Base-by-base conservation (phyloP, 2,888 invertebrate genomes). In the Ligdia adustata region DNA sequence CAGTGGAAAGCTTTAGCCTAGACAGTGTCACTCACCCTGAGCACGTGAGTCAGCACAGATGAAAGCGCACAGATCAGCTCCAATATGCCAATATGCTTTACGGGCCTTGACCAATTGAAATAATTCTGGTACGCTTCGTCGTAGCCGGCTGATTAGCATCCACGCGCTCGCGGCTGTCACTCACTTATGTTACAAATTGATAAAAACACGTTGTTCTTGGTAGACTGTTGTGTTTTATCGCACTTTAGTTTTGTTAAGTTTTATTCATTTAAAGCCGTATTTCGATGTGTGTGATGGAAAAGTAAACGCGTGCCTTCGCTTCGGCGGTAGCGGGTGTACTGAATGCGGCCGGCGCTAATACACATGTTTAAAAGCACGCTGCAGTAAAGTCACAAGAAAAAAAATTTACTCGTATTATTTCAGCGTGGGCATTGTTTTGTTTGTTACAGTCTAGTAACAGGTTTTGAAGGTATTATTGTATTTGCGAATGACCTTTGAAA, bases 291-390 rank as follows among this genome's bases (percentile, higher is more conserved):
- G 51, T 64, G 57, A 55, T 62, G 43, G 57, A 60, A 64, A 60
- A 54, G 59, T 62, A 53, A 68, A 75, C 85, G 82, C 81, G 85
- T 79, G 81, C 68, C 66, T 57, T 68, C 75, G 72, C 62, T 70
- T 57, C 78, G 70, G 68, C 72, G 82, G 82, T 78, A 80, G 79
- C 71, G 77, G 68, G 75, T 72, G 69, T 62, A 87, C 87, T 88
- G 83, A 82, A 13, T 64, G 72, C 56, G 64, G 71, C 69, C 76
- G 69, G 63, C 74, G 65, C 63, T 52, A 59, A 69, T 53, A 74
- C 61, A 80, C 82, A 85, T 82, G 86, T 83, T 86, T 85, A 80
- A 83, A 71, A 80, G 81, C 86, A 79, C 78, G 74, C 68, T 62
- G 64, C 66, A 64, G 73, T 77, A 66, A 72, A 70, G 59, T 64